Base-by-base conservation (phyloP, 2,888 invertebrate species). In the Actias luna region DNA sequence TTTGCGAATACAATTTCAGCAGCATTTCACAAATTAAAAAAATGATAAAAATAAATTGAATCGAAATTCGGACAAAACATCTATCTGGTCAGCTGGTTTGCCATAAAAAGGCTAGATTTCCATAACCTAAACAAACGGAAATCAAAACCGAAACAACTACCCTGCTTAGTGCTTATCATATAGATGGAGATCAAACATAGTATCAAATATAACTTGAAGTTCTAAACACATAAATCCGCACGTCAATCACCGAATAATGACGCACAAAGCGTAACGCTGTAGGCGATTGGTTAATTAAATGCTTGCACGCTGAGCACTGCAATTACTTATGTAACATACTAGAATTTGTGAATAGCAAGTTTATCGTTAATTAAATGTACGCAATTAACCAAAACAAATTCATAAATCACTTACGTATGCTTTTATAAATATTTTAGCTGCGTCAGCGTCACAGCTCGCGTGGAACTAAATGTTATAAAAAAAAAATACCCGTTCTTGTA, bases 261-360 rank as follows among this genome's bases (percentile, higher is more conserved):
- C 63, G 69, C 64, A 64, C 66, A 36, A 59, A 42, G 60, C 65
- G 39, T 62, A 66, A 65, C 58, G 77, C 82, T 71, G 65, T 63
- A 64, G 77, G 82, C 78, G 66, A 82, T 76, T 72, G 73, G 75
- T 77, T 80, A 81, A 83, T 83, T 83, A 83, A 83, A 82, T 79
- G 80, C 78, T 75, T 67, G 68, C 64, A 67, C 58, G 22, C 69
- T 18, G 14, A 42, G 39, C 29, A 0, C 36, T 22, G 29, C 18
- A 36, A 7, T 46, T 55, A 61, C 59, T 42, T 58, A 36, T 35
- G 50, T 63, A 58, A 63, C 58, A 58, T 52, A 61, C 22, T 62
- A 39, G 18, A 27, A 59, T 27, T 59, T 16, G 55, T 36, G 25
- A 29, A 55, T 35, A 22, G 25, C 12, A 10, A 50, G 8, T 25